Percentiles rank a stretch among this genome's conserved stretches.
Conservation (phyloP, 2,113 vertebrate species). For the Pyxicephalus adspersus region DNA sequence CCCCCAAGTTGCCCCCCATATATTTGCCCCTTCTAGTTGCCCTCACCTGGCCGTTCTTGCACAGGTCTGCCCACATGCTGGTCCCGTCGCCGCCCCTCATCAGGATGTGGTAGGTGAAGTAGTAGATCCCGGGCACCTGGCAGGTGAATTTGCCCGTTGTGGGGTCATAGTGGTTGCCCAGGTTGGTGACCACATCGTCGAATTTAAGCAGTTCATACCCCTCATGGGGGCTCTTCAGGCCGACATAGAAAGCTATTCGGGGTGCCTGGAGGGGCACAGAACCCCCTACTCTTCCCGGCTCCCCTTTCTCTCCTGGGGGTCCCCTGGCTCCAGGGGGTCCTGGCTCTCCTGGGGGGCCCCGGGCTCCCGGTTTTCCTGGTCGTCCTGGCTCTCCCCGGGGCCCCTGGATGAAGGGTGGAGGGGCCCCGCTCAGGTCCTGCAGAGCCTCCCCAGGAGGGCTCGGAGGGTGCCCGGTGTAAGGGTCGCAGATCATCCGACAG, state of each 20-base stretch:
- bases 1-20: background rate
- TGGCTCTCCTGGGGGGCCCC: slow-evolving; percentile 79
- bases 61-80: slow-evolving; percentile 90
- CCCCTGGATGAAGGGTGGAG: slow-evolving; percentile 79
- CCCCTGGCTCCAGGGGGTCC: slow-evolving; percentile 83
- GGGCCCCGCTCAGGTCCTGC: slow-evolving; percentile 78
- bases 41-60: slow-evolving; percentile 86
- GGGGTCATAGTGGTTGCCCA: slow-evolving; percentile 75
- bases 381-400: slow-evolving; percentile 82
- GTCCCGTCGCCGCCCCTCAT: slow-evolving; percentile 89
- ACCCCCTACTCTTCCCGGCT: slow-evolving; percentile 67
- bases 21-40: too few relatives aligned
- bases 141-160: slow-evolving; percentile 89
- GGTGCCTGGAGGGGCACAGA: slow-evolving; percentile 71
- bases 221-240: slow-evolving; percentile 86
- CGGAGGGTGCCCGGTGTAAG: slow-evolving; percentile 68
- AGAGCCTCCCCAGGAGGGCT: slow-evolving; percentile 78
- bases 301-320: slow-evolving; percentile 79
- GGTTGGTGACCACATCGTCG: slow-evolving; percentile 78
- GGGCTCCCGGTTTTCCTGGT: slow-evolving; percentile 81
- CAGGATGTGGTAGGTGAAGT: slow-evolving; percentile 88
- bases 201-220: slow-evolving; percentile 78
- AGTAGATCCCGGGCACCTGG: slow-evolving; percentile 87
- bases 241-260: slow-evolving; percentile 89
- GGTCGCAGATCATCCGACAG: slow-evolving; percentile 89